Conservation (phyloP, 2,113 vertebrate genomes). For the Dromas ardeola region DNA sequence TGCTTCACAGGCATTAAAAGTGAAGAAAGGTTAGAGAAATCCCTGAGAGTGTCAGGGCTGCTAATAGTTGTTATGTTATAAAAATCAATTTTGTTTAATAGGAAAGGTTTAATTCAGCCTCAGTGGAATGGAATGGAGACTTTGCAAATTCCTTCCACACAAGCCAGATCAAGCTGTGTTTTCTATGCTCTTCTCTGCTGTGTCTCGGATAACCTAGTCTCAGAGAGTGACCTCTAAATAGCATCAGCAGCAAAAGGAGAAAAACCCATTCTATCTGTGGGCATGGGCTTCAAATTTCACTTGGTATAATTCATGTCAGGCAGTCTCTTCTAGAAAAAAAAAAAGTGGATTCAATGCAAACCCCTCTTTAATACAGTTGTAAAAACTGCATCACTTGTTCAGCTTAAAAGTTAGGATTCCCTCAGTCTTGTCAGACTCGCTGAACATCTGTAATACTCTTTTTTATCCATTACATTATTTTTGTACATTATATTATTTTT, state of each 20-base stretch:
- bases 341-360: background rate
- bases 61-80: background rate
- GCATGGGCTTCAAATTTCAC: background rate
- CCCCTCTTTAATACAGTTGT: background rate
- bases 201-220: background rate
- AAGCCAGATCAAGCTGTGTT: background rate
- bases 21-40: background rate
- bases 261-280: background rate
- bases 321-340: background rate
- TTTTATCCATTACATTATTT: background rate
- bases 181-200: background rate
- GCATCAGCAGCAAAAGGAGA: background rate
- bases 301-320: background rate
- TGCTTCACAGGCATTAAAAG: background rate
- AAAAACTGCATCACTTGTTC: background rate
- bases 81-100: background rate
- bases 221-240: background rate
- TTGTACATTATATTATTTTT: background rate
- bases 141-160: background rate
- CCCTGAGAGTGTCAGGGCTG: background rate
- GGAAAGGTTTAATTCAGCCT: background rate
- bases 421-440: background rate
- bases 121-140: background rate
- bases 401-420: background rate
- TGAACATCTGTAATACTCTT: background rate